These are phyloP conservation scores for Drosophila eugracilis DNA, from an alignment of 1,140 invertebrate genomes.

Conservation along the genomic window DNA sequence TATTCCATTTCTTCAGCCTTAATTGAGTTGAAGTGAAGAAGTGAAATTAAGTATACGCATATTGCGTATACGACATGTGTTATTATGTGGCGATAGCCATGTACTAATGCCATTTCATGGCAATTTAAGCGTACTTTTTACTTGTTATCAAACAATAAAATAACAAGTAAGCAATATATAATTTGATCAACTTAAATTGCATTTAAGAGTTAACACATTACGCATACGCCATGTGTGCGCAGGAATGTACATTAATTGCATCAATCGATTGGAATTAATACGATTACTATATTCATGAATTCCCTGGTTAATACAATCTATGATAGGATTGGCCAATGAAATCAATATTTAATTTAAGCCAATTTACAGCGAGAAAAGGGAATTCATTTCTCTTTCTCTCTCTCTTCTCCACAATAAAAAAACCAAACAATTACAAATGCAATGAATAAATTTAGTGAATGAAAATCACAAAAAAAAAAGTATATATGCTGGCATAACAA, in stretches of 20 bases:
- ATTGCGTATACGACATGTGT: slow-evolving; percentile 13
- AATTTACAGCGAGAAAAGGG: slow-evolving; percentile 3
- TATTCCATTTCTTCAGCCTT: slow-evolving; percentile 16
- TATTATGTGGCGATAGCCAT: neutral
- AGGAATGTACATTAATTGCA: neutral
- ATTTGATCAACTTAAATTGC: neutral
- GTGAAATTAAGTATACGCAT: slow-evolving; percentile 7
- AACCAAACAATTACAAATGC: slow-evolving; percentile 39
- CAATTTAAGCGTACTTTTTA: neutral
- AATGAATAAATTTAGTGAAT: slow-evolving; percentile 38
- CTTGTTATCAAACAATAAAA: neutral
- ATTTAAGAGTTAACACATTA: slow-evolving; percentile 2
- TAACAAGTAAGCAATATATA: neutral
- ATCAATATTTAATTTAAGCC: slow-evolving; percentile 15
- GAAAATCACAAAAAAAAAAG: slow-evolving; percentile 29
- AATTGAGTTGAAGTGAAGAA: slow-evolving; percentile 17
- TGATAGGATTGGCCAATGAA: neutral
- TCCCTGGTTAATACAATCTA: neutral
- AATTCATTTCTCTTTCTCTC: no score
- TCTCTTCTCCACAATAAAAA: neutral
- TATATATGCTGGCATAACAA: slow-evolving; percentile 18
- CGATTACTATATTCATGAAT: slow-evolving; percentile 26
- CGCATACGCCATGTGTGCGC: slow-evolving; percentile 10
- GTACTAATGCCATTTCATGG: neutral
- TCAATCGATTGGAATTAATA: slow-evolving; percentile 21